Conservation (phyloP, 2,888 invertebrate genomes). For the Lacanobia wlatinum region DNA sequence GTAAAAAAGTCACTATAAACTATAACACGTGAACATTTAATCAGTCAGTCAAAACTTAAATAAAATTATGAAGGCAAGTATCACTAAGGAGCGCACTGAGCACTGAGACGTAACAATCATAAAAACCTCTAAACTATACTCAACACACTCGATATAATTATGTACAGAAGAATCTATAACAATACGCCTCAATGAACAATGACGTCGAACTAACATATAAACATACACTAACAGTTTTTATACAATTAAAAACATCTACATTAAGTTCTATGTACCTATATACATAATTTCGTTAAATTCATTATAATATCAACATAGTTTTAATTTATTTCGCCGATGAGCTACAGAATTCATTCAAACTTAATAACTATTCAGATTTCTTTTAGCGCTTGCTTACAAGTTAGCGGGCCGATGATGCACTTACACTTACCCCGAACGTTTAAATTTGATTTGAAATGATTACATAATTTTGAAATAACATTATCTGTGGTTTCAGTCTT, state of each 20-base stretch:
- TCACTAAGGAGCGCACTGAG: conserved; percentile 72
- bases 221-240: conserved; percentile 65
- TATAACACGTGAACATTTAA: conserved; percentile 81
- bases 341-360: conserved; percentile 61
- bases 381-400: conserved; percentile 55
- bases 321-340: conserved; percentile 67
- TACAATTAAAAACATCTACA: conserved; percentile 68
- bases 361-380: conserved; percentile 76
- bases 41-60: conserved; percentile 87
- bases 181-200: conserved; percentile 60
- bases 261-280: conserved; percentile 76
- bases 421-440: conserved; percentile 14
- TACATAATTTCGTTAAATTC: conserved; percentile 82
- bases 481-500: conserved; percentile 26
- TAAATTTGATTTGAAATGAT: conserved; percentile 9
- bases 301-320: conserved; percentile 82
- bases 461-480: conserved; percentile 15
- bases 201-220: conserved; percentile 54
- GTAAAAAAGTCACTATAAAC: conserved; percentile 78
- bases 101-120: conserved; percentile 59
- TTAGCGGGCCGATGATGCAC: conserved; percentile 48
- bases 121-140: conserved; percentile 35
- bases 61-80: conserved; percentile 86
- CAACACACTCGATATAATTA: conserved; percentile 30
- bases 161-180: conserved; percentile 39